Conservation (phyloP, 2,888 invertebrate genomes). For the Trisateles emortualis region DNA sequence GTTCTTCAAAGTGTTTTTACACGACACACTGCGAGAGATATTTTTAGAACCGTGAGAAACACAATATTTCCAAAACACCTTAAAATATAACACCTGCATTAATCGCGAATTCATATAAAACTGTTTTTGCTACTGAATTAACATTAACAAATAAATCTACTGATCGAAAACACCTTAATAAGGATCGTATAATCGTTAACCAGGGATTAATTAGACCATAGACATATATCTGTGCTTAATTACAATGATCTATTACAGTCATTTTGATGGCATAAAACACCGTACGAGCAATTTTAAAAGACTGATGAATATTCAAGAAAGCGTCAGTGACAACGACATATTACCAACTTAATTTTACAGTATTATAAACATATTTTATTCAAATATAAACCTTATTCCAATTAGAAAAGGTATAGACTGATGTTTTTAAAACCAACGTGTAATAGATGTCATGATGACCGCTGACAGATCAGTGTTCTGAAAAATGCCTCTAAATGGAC, state of each 20-base stretch:
- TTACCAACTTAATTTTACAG: conserved; percentile 31
- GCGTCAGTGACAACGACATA: conserved; percentile 34
- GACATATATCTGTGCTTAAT: conserved; percentile 23
- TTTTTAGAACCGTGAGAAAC: neutral
- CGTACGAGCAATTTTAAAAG: conserved; percentile 31
- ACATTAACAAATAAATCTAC: conserved; percentile 14
- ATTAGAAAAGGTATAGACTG: neutral
- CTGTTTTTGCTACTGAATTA: conserved; percentile 16
- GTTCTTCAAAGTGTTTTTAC: neutral
- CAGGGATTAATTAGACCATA: conserved; percentile 33
- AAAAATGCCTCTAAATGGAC: conserved; percentile 55
- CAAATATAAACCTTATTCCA: conserved; percentile 16
- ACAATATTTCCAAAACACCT: neutral
- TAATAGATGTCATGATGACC: conserved; percentile 27
- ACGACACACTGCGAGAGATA: neutral
- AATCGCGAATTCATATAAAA: conserved; percentile 3
- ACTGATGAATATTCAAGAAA: conserved; percentile 47
- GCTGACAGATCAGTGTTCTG: conserved; percentile 38
- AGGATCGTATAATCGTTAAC: conserved; percentile 26
- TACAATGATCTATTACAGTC: conserved; percentile 42
- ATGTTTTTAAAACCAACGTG: neutral
- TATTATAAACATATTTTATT: neutral
- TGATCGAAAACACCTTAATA: conserved; percentile 15
- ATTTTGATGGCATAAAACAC: conserved; percentile 41
- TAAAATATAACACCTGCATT: conserved; percentile 7